Evolutionary conservation across 2,113 vertebrate genomes (phyloP), one percentile per base, ranked within the genome.

Genomic region (Pao palembangensis): DNA sequence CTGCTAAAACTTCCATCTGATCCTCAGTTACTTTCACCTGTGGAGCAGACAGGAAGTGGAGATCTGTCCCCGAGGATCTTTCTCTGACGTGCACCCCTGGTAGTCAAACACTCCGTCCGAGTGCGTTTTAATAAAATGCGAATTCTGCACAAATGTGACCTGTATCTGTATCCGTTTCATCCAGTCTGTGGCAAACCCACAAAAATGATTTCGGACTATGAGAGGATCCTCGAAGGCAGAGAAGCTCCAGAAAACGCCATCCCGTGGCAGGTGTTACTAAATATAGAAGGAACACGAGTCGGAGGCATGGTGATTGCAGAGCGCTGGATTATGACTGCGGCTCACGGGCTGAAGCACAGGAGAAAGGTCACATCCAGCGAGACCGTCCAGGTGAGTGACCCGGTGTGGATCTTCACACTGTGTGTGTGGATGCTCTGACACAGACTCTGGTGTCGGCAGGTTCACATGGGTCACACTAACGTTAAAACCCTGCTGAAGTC

Each of bases 191-290:
- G 89, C 1, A 10, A 46, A 34, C 86, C 87, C 15, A 63, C 21
- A 19, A 23, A 53, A 2, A 0, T 2, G 0, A 13, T 54, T 1
- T 0, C 8, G 28, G 1, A 0, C 11, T 23, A 19, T 31, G 61
- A 69, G 19, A 78, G 63, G 63, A 80, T 91, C 43, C 47, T 88
- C 54, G 86, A 86, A 65, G 89, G 89, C 0, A 7, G 1, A 0
- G 0, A 5, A 0, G 88, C 89, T 38, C 55, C 51, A 38, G 0
- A 19, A 0, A 15, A 82, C 4, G 34, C 76, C 5, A 73, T 92
- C 58, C 91, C 91, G 2, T 92, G 90, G 91, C 90, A 92, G 66
- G 87, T 84, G 19, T 11, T 88, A 0, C 15, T 90, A 0, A 50
- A 0, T 28, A 0, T 46, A 2, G 0, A 0, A 0, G 18, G 47